A percentile compares a stretch with the other conserved stretches of the same genome.
Conservation (phyloP, 2,113 vertebrate genomes). For the western clawed frog (Xenopus tropicalis) region DNA sequence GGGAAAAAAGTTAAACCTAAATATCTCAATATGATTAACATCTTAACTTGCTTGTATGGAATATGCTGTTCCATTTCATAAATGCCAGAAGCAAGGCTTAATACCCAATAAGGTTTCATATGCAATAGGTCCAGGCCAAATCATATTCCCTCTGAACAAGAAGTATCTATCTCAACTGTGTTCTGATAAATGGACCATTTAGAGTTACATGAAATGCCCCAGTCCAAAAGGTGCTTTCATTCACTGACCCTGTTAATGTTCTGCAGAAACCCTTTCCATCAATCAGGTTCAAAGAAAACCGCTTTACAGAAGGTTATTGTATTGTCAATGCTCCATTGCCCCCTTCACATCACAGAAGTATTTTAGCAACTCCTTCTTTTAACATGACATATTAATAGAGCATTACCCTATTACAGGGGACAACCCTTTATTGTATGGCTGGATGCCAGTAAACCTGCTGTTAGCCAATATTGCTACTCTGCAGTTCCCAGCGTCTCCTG, state of each 20-base stretch:
- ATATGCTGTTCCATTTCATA: no score
- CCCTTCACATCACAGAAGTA: constrained; percentile 7
- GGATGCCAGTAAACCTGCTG: no score
- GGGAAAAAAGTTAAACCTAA: no score
- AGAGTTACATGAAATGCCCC: neutral
- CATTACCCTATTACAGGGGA: constrained; percentile 4
- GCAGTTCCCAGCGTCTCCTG: no score
- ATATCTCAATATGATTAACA: no score
- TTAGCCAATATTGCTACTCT: no score
- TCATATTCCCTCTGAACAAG: neutral
- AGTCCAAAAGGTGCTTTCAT: neutral
- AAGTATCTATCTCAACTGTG: neutral
- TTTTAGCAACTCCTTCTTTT: neutral
- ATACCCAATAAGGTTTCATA: no score
- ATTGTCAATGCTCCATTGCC: constrained; percentile 11
- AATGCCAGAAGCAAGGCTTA: no score
- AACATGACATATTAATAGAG: constrained; percentile 4
- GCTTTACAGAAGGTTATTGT: neutral
- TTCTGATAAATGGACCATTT: neutral
- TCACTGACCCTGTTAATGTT: neutral
- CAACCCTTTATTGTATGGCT: no score
- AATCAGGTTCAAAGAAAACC: neutral
- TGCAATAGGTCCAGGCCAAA: no score
- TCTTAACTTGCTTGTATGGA: no score
- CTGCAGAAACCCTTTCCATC: neutral